These are phyloP conservation scores for Mandrillus leucophaeus DNA, from an alignment of 2,113 vertebrate genomes.

Conservation along the genomic window DNA sequence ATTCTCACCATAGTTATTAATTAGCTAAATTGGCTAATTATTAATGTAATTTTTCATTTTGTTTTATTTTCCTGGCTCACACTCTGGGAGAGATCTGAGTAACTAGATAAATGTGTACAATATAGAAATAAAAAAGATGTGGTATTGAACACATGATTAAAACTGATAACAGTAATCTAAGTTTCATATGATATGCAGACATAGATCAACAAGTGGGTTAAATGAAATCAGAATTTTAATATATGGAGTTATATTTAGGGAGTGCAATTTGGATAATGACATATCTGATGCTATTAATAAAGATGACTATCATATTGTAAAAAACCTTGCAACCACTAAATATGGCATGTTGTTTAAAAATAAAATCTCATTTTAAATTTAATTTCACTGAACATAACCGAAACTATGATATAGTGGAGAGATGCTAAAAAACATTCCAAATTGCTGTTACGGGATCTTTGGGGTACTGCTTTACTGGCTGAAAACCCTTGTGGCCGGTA, in stretches of 20 bases:
- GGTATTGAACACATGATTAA: neutral
- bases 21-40: neutral
- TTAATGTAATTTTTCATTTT: neutral
- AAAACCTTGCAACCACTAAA: neutral
- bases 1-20: neutral
- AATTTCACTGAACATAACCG: neutral
- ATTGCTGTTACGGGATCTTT: too few relatives aligned
- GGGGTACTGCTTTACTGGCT: too few relatives aligned
- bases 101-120: neutral
- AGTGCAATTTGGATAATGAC: neutral
- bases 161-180: neutral
- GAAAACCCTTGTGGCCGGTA: too few relatives aligned
- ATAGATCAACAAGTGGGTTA: neutral
- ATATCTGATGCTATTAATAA: neutral
- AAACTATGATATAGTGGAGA: neutral
- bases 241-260: neutral
- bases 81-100: neutral
- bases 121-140: neutral
- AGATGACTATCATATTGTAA: neutral
- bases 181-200: neutral
- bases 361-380: slow-evolving; percentile 15
- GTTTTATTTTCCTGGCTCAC: neutral
- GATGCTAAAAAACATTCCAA: neutral
- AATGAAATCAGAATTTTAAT: neutral
- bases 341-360: neutral